These are phyloP conservation scores for Kryphioiulus occultus DNA, from an alignment of 2,888 invertebrate species.

Conservation along the genomic window DNA sequence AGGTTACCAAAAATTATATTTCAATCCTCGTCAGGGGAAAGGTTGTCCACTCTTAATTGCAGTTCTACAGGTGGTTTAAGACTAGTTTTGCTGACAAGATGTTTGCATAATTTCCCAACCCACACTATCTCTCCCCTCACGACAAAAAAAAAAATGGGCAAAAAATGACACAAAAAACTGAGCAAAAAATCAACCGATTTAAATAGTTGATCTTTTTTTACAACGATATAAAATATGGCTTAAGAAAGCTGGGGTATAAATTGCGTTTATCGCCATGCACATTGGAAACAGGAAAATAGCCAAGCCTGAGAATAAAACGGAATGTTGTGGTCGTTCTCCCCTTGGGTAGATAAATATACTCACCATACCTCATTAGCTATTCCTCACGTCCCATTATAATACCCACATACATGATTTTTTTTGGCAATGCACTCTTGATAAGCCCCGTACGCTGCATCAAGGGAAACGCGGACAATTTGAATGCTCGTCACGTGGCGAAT, in stretches of 20 bases:
- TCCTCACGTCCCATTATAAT: slow-evolving; percentile 9
- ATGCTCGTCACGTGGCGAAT: neutral
- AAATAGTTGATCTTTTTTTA: neutral
- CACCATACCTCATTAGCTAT: neutral
- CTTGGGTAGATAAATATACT: neutral
- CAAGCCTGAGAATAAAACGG: neutral
- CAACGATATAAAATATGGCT: neutral
- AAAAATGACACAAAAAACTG: neutral
- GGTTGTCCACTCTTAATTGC: neutral
- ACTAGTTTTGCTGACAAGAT: neutral
- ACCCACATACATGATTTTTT: neutral
- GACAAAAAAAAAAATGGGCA: neutral
- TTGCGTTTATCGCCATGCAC: neutral
- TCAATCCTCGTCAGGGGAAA: neutral
- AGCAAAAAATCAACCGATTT: neutral
- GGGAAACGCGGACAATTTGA: neutral
- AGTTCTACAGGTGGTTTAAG: slow-evolving; percentile 8
- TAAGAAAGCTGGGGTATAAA: neutral
- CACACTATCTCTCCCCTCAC: neutral
- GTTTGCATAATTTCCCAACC: slow-evolving; percentile 9
- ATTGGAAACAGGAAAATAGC: neutral
- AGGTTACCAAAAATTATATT: neutral
- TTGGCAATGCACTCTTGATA: neutral
- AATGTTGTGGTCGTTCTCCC: neutral
- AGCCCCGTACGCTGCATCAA: neutral